Conservation (phyloP, 2,113 vertebrate genomes). For the Abramis brama region DNA sequence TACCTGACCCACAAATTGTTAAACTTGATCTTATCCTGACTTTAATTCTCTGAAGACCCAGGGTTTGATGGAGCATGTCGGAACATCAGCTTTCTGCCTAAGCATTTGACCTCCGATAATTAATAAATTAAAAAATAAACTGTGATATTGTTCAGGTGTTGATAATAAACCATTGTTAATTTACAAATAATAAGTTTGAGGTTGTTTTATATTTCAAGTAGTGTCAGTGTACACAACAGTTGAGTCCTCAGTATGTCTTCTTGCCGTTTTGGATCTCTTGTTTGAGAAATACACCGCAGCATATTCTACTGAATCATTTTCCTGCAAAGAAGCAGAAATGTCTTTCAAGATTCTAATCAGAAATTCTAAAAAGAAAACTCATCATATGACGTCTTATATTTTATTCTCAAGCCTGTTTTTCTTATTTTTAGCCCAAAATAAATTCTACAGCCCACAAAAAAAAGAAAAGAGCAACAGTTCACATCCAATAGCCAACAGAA, state of each 20-base stretch:
- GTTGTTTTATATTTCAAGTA: not conserved
- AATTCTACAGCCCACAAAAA: not conserved
- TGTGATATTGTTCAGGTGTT: not conserved
- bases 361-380: too few species aligned
- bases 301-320: slow-evolving; percentile 18
- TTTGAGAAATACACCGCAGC: slow-evolving; percentile 17
- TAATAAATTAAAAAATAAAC: too few species aligned
- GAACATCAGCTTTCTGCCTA: not conserved
- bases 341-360: not conserved
- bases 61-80: not conserved
- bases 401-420: not conserved
- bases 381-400: not conserved
- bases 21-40: not conserved
- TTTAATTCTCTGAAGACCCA: not conserved
- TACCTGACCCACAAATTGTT: not conserved
- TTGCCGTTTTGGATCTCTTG: not conserved
- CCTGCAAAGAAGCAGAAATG: slow-evolving; percentile 11
- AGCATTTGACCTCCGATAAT: not conserved
- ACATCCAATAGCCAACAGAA: not conserved
- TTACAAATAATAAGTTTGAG: not conserved
- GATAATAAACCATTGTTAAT: not conserved
- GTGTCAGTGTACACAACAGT: not conserved
- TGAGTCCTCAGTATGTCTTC: not conserved
- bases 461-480: not conserved
- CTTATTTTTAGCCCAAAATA: not conserved